Percentiles rank a stretch among this genome's conserved stretches.
Evolutionary conservation across 2,888 invertebrate species (phyloP).

Genomic region (Oasisia sp.): DNA sequence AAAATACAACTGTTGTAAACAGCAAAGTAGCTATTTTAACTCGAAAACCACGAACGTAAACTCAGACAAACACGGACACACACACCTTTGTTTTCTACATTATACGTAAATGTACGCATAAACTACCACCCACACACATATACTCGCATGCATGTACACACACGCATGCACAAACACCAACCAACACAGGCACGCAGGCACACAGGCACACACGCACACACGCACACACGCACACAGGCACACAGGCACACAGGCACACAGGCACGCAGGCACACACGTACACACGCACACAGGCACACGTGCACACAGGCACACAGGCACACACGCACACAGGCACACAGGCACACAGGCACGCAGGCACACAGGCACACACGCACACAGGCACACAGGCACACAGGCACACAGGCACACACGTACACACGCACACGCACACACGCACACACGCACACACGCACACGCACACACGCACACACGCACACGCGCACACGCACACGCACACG

Average conservation of each 20-base stretch:
- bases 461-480: neutral
- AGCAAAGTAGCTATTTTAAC: no score
- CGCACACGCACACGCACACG: neutral
- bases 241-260: neutral
- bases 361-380: no score
- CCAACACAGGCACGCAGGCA: neutral
- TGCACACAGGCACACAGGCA: neutral
- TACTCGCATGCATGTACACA: neutral
- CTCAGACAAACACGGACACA: neutral
- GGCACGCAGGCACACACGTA: neutral
- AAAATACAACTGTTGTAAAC: no score
- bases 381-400: no score
- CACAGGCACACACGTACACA: no score
- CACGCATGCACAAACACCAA: no score
- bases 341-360: neutral
- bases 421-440: no score
- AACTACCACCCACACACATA: no score
- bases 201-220: no score
- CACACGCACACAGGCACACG: neutral
- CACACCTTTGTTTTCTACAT: neutral
- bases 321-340: neutral
- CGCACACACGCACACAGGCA: neutral
- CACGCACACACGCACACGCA: neutral
- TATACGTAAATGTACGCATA: no score
- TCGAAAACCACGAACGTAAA: no score